Conservation (phyloP, 2,113 vertebrate genomes). For the Platysternon megacephalum region DNA sequence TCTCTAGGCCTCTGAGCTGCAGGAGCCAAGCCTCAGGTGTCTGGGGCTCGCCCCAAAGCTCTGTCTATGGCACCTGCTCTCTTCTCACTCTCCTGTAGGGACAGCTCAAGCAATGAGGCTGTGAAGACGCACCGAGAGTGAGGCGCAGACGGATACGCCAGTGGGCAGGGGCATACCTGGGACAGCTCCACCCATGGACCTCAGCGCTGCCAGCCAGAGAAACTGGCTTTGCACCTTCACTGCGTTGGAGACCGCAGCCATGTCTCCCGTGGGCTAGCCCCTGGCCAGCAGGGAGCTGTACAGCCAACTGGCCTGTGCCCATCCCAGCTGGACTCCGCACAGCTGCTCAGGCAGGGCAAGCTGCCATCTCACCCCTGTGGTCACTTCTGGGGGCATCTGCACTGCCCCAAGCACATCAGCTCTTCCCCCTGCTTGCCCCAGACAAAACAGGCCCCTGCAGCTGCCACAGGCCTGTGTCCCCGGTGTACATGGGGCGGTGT, state of each 20-base stretch:
- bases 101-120: conserved; percentile 60
- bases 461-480: not conserved
- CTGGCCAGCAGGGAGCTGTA: not conserved
- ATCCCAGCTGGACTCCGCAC: not conserved
- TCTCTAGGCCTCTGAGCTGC: not conserved
- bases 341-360: not conserved
- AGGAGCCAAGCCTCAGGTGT: not conserved
- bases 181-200: not conserved
- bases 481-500: too few species aligned
- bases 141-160: conserved; percentile 1
- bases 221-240: not conserved
- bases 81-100: conserved; percentile 72
- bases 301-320: not conserved
- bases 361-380: not conserved
- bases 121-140: conserved; percentile 82
- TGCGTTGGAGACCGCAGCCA: not conserved
- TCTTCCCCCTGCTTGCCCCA: not conserved
- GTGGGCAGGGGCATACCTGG: not conserved
- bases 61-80: not conserved
- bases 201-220: not conserved
- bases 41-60: not conserved
- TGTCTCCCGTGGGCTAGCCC: not conserved
- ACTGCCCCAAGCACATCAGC: too few species aligned
- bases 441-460: not conserved
- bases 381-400: too few species aligned